A percentile compares a stretch with the other conserved stretches of the same genome.
These are phyloP conservation scores for Alviniconcha strummeri DNA, from an alignment of 2,888 invertebrate genomes.

Conservation along the genomic window DNA sequence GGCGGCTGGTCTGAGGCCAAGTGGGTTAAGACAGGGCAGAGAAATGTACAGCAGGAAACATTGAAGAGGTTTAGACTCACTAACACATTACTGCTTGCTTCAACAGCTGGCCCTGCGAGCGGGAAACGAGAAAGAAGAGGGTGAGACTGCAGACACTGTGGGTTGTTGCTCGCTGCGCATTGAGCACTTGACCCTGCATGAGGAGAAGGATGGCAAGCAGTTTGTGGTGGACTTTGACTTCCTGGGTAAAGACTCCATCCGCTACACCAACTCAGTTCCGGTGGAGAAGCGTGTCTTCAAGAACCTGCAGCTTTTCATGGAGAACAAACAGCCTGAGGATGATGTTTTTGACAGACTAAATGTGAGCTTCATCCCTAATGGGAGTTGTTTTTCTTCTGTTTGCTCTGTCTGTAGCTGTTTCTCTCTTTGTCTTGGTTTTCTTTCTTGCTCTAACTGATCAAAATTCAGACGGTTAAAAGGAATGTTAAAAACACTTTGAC, in stretches of 20 bases:
- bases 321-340: conserved; percentile 94
- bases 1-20: too few species aligned
- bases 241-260: conserved; percentile 85
- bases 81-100: neutral
- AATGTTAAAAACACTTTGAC: too few species aligned
- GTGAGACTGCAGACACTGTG: conserved; percentile 97
- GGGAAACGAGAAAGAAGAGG: conserved; percentile 99
- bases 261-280: conserved; percentile 96
- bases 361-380: conserved; percentile 72
- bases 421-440: too few species aligned
- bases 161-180: conserved; percentile 98
- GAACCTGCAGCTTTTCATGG: conserved; percentile 97
- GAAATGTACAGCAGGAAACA: too few species aligned
- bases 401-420: too few species aligned
- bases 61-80: neutral
- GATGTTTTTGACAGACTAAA: conserved; percentile 98
- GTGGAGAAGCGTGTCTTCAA: conserved; percentile 99
- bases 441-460: too few species aligned
- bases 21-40: too few species aligned
- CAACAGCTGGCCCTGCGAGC: conserved; percentile 92
- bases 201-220: conserved; percentile 78
- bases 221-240: conserved; percentile 99
- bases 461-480: too few species aligned
- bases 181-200: conserved; percentile 94
- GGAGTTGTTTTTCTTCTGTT: neutral